Base-by-base conservation (phyloP, 2,113 vertebrate species). In the Osmerus mordax region DNA sequence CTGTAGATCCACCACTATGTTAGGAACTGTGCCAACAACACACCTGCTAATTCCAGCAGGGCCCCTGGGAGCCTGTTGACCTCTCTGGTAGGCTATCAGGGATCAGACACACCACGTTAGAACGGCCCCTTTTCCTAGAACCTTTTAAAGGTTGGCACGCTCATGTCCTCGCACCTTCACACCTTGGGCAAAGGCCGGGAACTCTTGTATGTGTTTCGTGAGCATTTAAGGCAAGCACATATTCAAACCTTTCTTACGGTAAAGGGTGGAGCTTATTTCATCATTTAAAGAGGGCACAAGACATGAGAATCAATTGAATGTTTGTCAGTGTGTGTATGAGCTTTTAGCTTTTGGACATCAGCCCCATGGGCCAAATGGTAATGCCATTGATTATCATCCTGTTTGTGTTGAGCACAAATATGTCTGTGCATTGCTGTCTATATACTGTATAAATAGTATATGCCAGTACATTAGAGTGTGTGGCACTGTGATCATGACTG, bases 1-100 rank as follows among this genome's bases (percentile, higher is more conserved):
- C 66, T 54, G 76, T 73, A 72, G 84, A 83, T 68, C 65, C 54
- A 51, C 72, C 68, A 15, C 74, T 67, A 81, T 75, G 75, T 71
- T 78, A 78, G 76, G 21, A 67, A 75, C 65, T 58, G 69, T 78
- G 77, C 77, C 66, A 79, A 72, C 74, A 63, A 73, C 61, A 36
- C 76, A 81, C 73, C 73, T 79, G 83, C 68, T 84, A 83, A 85
- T 83, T 72, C 69, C 76, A 58, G 19, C 53, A 3, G 52, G 72
- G 69, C 64, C 73, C 21, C 76, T 71, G 58, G 67, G 23, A 9
- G 47, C 65, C 52, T 13, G 28, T 56, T 76, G 70, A 67, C 59
- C 29, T 76, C 81, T 65, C 68, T 32, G 63, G 25, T 67, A 67
- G 28, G 60, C 67, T 68, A 65, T 29, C 55, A 15, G 67, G 67